These are phyloP conservation scores for Lontra canadensis DNA, from an alignment of 2,113 vertebrate genomes.

Conservation along the genomic window DNA sequence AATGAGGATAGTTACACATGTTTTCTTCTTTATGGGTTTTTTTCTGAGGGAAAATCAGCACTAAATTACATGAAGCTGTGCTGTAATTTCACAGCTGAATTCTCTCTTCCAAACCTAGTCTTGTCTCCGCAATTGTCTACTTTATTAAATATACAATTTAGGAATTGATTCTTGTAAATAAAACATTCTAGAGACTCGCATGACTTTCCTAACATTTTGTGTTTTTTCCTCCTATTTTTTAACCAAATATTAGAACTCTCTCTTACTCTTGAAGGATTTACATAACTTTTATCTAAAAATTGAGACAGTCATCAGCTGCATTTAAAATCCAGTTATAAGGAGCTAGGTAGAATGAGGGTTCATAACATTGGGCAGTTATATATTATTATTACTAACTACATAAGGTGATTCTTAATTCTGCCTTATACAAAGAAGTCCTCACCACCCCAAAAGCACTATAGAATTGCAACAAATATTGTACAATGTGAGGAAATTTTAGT, in stretches of 20 bases:
- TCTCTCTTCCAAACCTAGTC: neutral
- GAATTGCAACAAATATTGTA: neutral
- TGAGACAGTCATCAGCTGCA: slow-evolving; percentile 39
- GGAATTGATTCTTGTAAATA: neutral
- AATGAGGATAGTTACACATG: neutral
- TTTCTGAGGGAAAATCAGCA: neutral
- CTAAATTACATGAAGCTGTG: neutral
- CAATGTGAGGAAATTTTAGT: neutral
- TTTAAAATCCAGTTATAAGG: slow-evolving; percentile 69
- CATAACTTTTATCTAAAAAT: slow-evolving; percentile 58
- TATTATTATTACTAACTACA: neutral
- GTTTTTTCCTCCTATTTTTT: slow-evolving; percentile 62
- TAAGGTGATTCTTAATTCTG: neutral
- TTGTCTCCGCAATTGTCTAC: neutral
- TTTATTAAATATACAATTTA: neutral
- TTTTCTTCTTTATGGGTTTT: neutral
- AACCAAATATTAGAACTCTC: slow-evolving; percentile 4
- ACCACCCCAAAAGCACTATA: neutral
- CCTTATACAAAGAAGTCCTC: neutral
- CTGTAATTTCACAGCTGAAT: slow-evolving; percentile 24
- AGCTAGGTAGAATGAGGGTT: slow-evolving; percentile 50
- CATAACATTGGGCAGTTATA: neutral
- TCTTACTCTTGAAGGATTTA: slow-evolving; percentile 67
- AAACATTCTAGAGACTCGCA: neutral
- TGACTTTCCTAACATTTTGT: neutral